Evolutionary conservation across 2,888 invertebrate species (phyloP), one percentile per base, ranked within the genome.

Genomic region (Abscondita cerata): DNA sequence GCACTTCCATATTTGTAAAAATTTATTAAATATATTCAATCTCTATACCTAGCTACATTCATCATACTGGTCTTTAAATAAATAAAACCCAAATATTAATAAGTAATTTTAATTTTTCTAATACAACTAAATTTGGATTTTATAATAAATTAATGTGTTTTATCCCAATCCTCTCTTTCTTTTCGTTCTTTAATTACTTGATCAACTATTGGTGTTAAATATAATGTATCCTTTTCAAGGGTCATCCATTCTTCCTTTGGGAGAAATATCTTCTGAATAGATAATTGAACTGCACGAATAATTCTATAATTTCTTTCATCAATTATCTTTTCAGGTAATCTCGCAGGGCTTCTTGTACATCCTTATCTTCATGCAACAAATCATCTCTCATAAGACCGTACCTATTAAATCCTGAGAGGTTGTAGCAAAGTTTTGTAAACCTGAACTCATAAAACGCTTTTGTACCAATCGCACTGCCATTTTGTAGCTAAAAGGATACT

Each of bases 241-340:
- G 92, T 91, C 11, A 91, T 93, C 98, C 98, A 98, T 77, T 97
- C 87, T 41, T 92, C 90, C 78, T 95, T 90, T n/a, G 98, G 98
- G 40, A 98, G 83, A 73, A 92, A 81, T 20, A 82, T 84, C 75
- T 96, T 95, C 57, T 87, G 87, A 68, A 91, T 79, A 18, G 90
- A 90, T 20, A 95, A 83, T 71, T 96, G 92, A 59, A 91, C 78
- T 18, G 98, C 98, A 25, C 96, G 87, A 44, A 91, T 79, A 54
- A 96, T 85, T 55, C 98, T 89, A 79, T 88, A 96, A 77, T 89
- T 90, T 65, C 98, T 88, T 75, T 92, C 93, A 76, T 97, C 95
- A 6, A 89, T 77, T n/a, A 91, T 66, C 16, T 89, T 79, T 18
- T 84, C 78, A 0, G 96, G 95, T 13, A 96, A 76, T 61, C 96